A percentile compares a stretch with the other conserved stretches of the same genome.
Conservation (phyloP, 2,888 invertebrate species). For the Neelides folsomi region DNA sequence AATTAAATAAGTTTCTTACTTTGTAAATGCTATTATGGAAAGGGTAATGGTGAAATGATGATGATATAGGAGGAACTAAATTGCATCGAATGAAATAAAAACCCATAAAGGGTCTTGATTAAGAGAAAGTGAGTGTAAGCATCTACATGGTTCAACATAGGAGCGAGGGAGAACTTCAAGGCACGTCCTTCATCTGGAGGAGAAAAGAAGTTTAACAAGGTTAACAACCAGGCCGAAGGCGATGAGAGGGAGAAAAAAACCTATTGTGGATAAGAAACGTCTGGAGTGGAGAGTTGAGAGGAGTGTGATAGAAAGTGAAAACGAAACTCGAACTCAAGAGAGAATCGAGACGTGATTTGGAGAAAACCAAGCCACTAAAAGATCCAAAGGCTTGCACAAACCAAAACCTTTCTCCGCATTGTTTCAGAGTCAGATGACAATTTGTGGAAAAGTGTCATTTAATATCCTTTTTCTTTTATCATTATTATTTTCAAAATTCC, state of each 20-base stretch:
- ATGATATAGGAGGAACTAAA: too few relatives aligned
- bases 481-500: too few relatives aligned
- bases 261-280: not conserved
- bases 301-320: slow-evolving; percentile 12
- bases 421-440: not conserved
- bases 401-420: not conserved
- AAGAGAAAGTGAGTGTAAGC: not conserved
- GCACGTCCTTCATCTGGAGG: too few relatives aligned
- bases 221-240: not conserved
- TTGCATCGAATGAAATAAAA: too few relatives aligned
- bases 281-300: not conserved
- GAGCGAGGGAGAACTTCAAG: too few relatives aligned
- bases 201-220: not conserved
- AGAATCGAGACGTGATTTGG: slow-evolving; percentile 20
- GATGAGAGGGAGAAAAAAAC: not conserved
- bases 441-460: too few relatives aligned
- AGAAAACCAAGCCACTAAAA: slow-evolving; percentile 24
- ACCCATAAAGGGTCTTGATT: not conserved
- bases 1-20: too few relatives aligned
- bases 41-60: too few relatives aligned
- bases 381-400: not conserved
- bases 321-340: not conserved
- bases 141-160: too few relatives aligned
- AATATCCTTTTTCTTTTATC: too few relatives aligned
- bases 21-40: too few relatives aligned